A percentile compares a stretch with the other conserved stretches of the same genome.
Evolutionary conservation across 92 coral and sea anemone genomes (phyloP).

Genomic region (Heteractis magnifica): DNA sequence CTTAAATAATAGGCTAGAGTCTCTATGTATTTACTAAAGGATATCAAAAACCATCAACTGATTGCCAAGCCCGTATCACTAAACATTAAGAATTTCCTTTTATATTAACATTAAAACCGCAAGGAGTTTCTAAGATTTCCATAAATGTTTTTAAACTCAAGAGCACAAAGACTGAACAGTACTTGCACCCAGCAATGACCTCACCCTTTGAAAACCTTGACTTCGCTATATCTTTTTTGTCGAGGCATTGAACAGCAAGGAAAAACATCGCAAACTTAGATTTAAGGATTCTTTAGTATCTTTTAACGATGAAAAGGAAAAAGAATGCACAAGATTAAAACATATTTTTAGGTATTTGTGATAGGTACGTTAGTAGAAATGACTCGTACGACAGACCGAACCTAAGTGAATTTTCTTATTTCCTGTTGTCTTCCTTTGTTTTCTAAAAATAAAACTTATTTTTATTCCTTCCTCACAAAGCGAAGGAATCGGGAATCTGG

Average conservation of each 20-base stretch:
- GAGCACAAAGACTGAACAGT: background rate
- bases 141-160: background rate
- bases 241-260: background rate
- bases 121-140: background rate
- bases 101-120: conserved; percentile 2
- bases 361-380: too few species aligned
- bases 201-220: background rate
- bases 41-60: background rate
- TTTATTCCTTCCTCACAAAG: background rate
- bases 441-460: conserved; percentile 6
- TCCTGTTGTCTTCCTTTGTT: conserved; percentile 22
- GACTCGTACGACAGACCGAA: conserved; percentile 1
- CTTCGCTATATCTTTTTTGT: background rate
- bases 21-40: conserved; percentile 19
- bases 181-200: background rate
- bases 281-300: background rate
- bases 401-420: background rate
- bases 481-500: background rate
- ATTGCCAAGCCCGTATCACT: conserved; percentile 22
- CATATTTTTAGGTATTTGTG: background rate
- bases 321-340: background rate
- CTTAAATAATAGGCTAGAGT: conserved; percentile 19
- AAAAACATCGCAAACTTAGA: background rate
- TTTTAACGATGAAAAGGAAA: background rate
- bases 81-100: background rate